A percentile compares a stretch with the other conserved stretches of the same genome.
phyloP scores from a whole-genome alignment of 1,140 invertebrate genomes.

The Notospermus geniculatus region DNA sequence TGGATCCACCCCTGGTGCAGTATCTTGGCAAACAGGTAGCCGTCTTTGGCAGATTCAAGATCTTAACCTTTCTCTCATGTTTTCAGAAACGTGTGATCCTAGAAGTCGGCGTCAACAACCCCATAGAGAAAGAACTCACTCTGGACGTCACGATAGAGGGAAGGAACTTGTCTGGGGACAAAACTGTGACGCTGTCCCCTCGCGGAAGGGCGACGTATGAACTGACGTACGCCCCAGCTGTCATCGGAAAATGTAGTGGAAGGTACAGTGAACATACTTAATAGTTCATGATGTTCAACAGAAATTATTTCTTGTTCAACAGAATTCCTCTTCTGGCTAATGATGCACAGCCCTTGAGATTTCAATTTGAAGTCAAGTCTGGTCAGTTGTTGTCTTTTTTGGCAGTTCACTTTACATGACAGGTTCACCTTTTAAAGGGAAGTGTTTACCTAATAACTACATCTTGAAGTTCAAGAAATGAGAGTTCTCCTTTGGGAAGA shows the following conservation, averaged over 20 bases:
- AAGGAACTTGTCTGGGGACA: constrained; percentile 36
- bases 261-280: constrained; percentile 31
- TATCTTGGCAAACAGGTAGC: no score
- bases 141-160: constrained; percentile 42
- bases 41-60: no score
- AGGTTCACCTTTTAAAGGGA: no score
- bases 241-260: constrained; percentile 43
- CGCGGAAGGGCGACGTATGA: constrained; percentile 47
- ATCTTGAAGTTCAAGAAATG: no score
- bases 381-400: no score
- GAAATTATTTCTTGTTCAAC: neutral
- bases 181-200: constrained; percentile 35
- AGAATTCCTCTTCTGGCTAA: neutral
- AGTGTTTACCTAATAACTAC: no score
- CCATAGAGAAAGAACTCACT: constrained; percentile 40
- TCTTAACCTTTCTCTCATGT: neutral
- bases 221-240: constrained; percentile 43
- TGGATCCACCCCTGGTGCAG: no score
- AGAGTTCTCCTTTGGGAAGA: no score
- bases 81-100: constrained; percentile 45
- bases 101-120: constrained; percentile 50
- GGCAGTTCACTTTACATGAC: no score
- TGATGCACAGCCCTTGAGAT: no score
- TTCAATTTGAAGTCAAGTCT: no score
- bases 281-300: no score